Evolutionary conservation across 2,888 invertebrate genomes (phyloP).

Genomic region (Arctia plantaginis): DNA sequence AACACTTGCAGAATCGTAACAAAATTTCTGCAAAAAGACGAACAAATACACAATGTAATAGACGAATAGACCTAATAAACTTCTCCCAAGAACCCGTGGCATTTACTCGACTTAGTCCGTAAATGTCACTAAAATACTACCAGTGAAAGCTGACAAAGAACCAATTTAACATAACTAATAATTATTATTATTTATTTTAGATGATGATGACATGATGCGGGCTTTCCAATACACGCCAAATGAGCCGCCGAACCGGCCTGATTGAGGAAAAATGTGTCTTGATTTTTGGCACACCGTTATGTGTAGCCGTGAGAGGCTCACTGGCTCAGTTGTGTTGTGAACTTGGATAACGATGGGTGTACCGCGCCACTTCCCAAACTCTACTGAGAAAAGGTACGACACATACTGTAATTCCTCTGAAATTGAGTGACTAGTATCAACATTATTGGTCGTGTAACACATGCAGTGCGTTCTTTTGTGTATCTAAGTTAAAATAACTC

Average conservation of each 20-base stretch:
- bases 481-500: background rate
- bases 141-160: too few relatives aligned
- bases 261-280: background rate
- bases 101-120: too few relatives aligned
- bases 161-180: too few relatives aligned
- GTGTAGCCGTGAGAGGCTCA: background rate
- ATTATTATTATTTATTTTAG: too few relatives aligned
- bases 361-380: background rate
- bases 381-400: background rate
- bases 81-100: too few relatives aligned
- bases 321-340: background rate
- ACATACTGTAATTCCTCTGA: background rate
- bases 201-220: too few relatives aligned
- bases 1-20: too few relatives aligned
- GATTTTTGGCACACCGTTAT: background rate
- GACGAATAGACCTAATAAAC: too few relatives aligned
- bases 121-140: too few relatives aligned
- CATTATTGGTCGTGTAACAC: background rate
- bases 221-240: background rate
- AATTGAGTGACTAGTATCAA: background rate
- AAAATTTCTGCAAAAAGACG: too few relatives aligned
- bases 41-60: too few relatives aligned
- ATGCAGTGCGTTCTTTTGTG: background rate
- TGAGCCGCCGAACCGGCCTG: background rate
- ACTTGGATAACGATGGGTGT: background rate